Percentiles rank a stretch among this genome's conserved stretches.
Conservation (phyloP, 2,797 vertebrate genomes). For the Cygnus olor region DNA sequence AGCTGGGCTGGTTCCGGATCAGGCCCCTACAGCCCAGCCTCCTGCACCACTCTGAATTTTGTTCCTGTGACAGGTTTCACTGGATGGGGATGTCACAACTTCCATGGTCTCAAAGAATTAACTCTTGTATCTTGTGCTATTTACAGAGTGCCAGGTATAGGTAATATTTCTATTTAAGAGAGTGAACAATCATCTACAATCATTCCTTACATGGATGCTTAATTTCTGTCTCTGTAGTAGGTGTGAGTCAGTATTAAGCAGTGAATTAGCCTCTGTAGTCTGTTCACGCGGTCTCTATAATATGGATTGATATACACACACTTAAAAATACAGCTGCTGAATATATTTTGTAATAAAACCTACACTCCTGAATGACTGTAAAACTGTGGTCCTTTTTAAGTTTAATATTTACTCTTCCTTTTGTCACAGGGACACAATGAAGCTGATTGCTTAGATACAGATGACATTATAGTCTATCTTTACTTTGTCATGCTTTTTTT, state of each 20-base stretch:
- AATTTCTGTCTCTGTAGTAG: neutral
- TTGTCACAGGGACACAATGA: slow-evolving; percentile 1
- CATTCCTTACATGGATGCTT: neutral
- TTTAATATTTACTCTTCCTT: slow-evolving; percentile 35
- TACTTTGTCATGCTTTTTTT: neutral
- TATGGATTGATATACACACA: neutral
- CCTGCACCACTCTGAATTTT: too few relatives aligned
- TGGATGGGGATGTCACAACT: neutral
- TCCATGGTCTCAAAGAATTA: neutral
- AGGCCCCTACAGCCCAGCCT: neutral
- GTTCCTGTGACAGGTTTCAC: neutral
- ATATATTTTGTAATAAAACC: neutral
- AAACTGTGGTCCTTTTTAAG: neutral
- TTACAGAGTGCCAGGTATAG: neutral
- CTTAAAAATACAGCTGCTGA: neutral
- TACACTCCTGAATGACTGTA: neutral
- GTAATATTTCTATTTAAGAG: neutral
- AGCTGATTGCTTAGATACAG: slow-evolving; percentile 20
- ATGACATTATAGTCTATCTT: slow-evolving; percentile 11
- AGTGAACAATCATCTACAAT: neutral
- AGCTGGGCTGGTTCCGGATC: too few relatives aligned
- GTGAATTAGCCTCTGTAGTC: neutral
- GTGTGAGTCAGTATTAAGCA: neutral
- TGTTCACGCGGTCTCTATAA: fast-evolving
- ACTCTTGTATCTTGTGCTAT: too few relatives aligned